Base-by-base conservation (phyloP, 2,113 vertebrate species). In the Salminus brasiliensis region DNA sequence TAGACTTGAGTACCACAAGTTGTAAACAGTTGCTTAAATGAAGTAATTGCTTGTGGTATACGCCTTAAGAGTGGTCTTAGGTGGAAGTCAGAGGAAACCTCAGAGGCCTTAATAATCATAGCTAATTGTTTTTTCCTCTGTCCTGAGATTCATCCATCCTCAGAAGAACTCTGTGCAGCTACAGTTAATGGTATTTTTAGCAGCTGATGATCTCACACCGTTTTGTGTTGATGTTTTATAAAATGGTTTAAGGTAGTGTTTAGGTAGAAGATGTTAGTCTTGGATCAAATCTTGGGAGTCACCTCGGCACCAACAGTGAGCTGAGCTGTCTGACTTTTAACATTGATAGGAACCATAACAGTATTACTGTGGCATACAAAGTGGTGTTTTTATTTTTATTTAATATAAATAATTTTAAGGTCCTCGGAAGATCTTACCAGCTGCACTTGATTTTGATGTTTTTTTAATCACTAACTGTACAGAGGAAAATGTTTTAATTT, bases 1-100 rank as follows among this genome's bases (percentile, higher is more conserved):
- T 45, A 4, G 34, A 53, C 34, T 76, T 81, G 9, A 70, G 52
- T 63, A 34, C 34, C 73, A 47, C 23, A 21, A 25, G 59, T 49
- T 70, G 16, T 30, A 32, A 0, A 49, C 43, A 21, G 6, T 47
- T 70, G 23, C 15, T 18, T 47, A 49, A 27, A 39, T 9, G 18
- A 66, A 39, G 21, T 66, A 39, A 11, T 39, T 39, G 32, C 32
- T n/a, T 34, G 13, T 63, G 29, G 15, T 21, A 34, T 34, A 8
- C 21, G 5, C 49, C 21, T 63, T 21, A 21, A 21, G 13, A 30
- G 23, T 53, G 21, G 45, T 52, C 18, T 52, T 32, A 18, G 29
- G 30, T 39, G 21, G 5, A 66, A 66, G 23, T 43, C 25, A 8
- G n/a, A n/a, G n/a, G 25, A 49, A 70, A 49, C 11, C 23, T 18